Conservation (phyloP, 1,140 invertebrate genomes). For the Bombus waltoni region DNA sequence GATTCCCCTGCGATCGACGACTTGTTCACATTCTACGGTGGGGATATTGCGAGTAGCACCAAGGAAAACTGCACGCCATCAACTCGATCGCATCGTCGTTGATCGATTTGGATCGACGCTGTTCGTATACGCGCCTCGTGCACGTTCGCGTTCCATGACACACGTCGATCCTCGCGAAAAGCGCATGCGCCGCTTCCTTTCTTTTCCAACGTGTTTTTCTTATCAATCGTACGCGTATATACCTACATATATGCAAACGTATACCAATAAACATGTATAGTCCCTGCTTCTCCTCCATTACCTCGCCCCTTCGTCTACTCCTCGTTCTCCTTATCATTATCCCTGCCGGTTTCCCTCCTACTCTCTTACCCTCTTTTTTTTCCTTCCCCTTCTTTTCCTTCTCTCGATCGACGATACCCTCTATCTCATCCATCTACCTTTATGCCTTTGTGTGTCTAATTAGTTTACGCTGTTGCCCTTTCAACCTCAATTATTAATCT, state of each 20-base stretch:
- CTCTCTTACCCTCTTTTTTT: not conserved
- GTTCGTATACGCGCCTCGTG: conserved; percentile 13
- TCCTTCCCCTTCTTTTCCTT: not conserved
- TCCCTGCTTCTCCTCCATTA: not conserved
- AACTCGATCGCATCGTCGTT: conserved; percentile 1
- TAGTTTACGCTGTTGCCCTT: not conserved
- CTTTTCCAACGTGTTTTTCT: conserved; percentile 31
- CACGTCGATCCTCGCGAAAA: not conserved
- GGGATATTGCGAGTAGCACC: conserved; percentile 60
- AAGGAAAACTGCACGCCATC: conserved; percentile 51
- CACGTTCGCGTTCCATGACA: not conserved
- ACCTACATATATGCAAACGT: not conserved
- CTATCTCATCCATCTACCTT: not conserved
- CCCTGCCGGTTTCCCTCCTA: not conserved
- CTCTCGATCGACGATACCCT: not conserved
- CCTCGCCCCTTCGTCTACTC: not conserved
- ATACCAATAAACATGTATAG: not conserved
- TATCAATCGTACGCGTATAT: conserved; percentile 31
- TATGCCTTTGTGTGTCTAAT: not conserved
- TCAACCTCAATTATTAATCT: not conserved
- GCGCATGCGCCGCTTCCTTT: conserved; percentile 15
- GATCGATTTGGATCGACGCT: not conserved
- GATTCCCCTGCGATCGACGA: not conserved
- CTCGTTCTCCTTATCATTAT: not conserved
- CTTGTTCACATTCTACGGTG: conserved; percentile 42